A percentile compares a stretch with the other conserved stretches of the same genome.
These are phyloP conservation scores for Sarcoramphus papa DNA, from an alignment of 2,797 vertebrate genomes.

Conservation along the genomic window DNA sequence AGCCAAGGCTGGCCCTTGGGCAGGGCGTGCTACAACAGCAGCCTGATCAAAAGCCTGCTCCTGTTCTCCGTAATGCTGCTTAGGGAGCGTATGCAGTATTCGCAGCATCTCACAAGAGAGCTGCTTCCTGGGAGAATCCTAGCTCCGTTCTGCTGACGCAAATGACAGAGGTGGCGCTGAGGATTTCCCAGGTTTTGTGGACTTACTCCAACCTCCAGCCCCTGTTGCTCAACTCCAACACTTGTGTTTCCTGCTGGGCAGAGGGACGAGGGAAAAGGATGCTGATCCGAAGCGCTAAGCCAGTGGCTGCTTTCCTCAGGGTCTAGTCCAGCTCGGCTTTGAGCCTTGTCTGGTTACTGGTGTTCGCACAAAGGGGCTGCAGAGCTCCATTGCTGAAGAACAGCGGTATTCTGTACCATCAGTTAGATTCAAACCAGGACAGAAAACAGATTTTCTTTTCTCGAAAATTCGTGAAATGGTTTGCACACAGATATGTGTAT, in stretches of 20 bases:
- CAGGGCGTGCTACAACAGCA: neutral
- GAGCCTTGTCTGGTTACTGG: neutral
- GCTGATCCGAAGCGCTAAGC: neutral
- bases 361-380: neutral
- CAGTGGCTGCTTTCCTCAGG: neutral
- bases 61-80: fast-evolving
- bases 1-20: neutral
- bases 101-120: neutral
- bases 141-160: neutral
- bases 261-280: neutral
- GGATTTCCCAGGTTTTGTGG: neutral
- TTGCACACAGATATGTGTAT: neutral
- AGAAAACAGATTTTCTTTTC: neutral
- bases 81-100: fast-evolving
- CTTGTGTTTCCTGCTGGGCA: neutral
- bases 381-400: neutral
- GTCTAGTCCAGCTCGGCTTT: neutral
- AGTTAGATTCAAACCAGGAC: neutral
- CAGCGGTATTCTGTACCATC: neutral
- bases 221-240: neutral
- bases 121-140: neutral
- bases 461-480: neutral
- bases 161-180: fast-evolving
- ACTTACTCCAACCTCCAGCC: neutral
- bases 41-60: neutral